Evolutionary conservation across 92 coral and sea anemone genomes (phyloP).

Genomic region (Hydrozoanthus gracilis): DNA sequence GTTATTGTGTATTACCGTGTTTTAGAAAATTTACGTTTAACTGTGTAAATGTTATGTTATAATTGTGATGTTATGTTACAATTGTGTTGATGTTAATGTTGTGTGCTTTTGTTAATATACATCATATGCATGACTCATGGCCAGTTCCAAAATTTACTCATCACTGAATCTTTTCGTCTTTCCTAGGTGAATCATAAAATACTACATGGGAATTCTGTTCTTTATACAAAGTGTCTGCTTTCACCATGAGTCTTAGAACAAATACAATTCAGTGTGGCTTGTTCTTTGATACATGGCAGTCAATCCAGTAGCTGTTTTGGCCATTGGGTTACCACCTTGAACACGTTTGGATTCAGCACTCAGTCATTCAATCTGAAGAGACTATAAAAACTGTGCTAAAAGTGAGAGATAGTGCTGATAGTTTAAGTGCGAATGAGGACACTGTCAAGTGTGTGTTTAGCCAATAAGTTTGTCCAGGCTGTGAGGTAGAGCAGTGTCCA

Average conservation of each 20-base stretch:
- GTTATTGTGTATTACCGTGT: background rate
- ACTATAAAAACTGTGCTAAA: too few relatives aligned
- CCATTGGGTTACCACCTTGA: too few relatives aligned
- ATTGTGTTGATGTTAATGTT: background rate
- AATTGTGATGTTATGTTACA: too few relatives aligned
- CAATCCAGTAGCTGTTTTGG: too few relatives aligned
- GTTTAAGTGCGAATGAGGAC: too few relatives aligned
- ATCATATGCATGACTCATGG: background rate
- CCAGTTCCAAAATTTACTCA: background rate
- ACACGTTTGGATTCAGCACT: too few relatives aligned
- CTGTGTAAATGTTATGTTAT: background rate
- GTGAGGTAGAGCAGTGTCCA: too few relatives aligned
- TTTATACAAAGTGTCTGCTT: background rate
- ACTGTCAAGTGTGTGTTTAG: too few relatives aligned
- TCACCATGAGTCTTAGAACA: too few relatives aligned
- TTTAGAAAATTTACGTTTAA: background rate
- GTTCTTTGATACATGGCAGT: background rate
- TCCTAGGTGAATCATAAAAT: constrained; percentile 38
- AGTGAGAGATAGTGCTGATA: too few relatives aligned
- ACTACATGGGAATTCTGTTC: background rate
- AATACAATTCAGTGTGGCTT: background rate
- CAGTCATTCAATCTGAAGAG: too few relatives aligned
- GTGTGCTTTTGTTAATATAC: background rate
- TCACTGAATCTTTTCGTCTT: background rate
- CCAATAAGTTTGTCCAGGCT: too few relatives aligned